Conservation (phyloP, 2,797 vertebrate genomes). For the Centropyge bicolor region DNA sequence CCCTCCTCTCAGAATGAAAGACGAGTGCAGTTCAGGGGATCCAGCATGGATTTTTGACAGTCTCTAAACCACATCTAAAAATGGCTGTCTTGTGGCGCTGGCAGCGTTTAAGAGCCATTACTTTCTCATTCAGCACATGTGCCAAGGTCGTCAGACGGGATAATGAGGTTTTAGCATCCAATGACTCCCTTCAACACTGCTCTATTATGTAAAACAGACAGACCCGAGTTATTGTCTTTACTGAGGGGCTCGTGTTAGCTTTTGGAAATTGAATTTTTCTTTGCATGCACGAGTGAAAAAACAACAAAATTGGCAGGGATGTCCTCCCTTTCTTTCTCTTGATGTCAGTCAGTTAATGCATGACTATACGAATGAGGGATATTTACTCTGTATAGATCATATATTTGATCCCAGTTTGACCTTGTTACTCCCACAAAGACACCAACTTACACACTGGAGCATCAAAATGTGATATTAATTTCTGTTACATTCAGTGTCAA, state of each 20-base stretch:
- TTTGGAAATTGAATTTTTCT: conserved; percentile 70
- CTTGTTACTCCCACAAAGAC: background rate
- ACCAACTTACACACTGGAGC: background rate
- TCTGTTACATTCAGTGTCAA: too few species aligned
- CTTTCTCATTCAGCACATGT: conserved; percentile 76
- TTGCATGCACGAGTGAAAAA: conserved; percentile 21
- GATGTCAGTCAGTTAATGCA: conserved; percentile 1
- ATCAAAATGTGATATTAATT: too few species aligned
- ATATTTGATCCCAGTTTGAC: conserved; percentile 4
- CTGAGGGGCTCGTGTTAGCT: conserved; percentile 60
- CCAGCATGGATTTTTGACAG: conserved; percentile 47
- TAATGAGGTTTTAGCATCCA: conserved; percentile 81
- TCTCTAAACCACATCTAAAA: conserved; percentile 57
- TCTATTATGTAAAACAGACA: conserved; percentile 78
- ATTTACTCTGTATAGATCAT: background rate
- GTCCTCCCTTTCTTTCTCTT: background rate
- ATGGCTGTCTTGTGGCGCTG: conserved; percentile 31
- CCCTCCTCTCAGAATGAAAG: conserved; percentile 33
- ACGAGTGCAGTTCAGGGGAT: conserved; percentile 21
- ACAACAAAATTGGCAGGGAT: conserved; percentile 10
- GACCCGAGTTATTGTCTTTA: conserved; percentile 72
- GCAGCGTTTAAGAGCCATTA: conserved; percentile 65
- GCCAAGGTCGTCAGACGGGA: conserved; percentile 77
- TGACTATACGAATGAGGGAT: conserved; percentile 1
- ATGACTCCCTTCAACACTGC: conserved; percentile 70